Evolutionary conservation across 2,113 vertebrate genomes (phyloP).

Genomic region (Origma solitaria): DNA sequence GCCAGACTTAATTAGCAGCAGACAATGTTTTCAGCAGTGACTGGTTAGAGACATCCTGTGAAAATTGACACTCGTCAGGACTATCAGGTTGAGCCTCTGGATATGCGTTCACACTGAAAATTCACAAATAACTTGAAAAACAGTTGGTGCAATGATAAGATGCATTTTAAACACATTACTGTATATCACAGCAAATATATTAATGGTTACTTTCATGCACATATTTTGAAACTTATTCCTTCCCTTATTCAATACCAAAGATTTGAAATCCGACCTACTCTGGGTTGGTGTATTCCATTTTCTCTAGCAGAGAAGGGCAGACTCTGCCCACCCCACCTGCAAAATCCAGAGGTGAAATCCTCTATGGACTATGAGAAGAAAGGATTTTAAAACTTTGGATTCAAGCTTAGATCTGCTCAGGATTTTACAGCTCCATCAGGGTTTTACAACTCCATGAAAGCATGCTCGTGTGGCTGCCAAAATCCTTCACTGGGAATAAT

Average conservation of each 20-base stretch:
- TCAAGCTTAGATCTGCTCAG: conserved; percentile 5
- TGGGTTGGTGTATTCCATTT: background rate
- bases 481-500: background rate
- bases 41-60: conserved; percentile 15
- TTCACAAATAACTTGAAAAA: conserved; percentile 3
- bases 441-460: conserved; percentile 29
- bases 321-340: background rate
- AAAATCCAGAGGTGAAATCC: background rate
- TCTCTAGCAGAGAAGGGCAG: background rate
- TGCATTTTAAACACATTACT: background rate
- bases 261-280: background rate
- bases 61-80: background rate
- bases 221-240: background rate
- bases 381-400: background rate
- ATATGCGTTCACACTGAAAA: background rate
- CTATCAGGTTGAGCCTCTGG: conserved; percentile 16
- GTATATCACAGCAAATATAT: background rate
- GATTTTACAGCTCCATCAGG: conserved; percentile 26
- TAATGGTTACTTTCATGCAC: background rate
- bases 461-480: background rate
- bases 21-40: conserved; percentile 2
- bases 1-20: conserved; percentile 34
- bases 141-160: background rate
- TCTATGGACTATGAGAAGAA: background rate
- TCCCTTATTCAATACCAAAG: background rate